phyloP scores from a whole-genome alignment of 2,797 vertebrate species.

The Chelon labrosus region DNA sequence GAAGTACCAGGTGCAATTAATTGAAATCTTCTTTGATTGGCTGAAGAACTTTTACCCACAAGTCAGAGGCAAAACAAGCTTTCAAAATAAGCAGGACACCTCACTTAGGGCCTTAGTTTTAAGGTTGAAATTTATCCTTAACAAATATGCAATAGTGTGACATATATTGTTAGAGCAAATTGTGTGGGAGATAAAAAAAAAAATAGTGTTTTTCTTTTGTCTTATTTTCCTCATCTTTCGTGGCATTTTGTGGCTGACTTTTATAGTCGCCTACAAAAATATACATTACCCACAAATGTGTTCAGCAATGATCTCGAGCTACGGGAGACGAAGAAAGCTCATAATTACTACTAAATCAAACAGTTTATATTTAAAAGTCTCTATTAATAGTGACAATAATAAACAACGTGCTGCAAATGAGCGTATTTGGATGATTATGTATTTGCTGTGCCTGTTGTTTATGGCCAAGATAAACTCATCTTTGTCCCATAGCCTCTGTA shows the following conservation, averaged over 20 bases:
- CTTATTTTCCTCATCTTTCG: neutral
- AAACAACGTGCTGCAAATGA: neutral
- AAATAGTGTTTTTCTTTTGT: neutral
- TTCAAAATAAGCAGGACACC: neutral
- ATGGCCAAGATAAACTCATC: neutral
- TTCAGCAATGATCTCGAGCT: neutral
- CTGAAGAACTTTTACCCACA: constrained; percentile 38
- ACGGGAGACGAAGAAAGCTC: no score
- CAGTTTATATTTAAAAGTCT: neutral
- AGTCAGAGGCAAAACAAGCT: constrained; percentile 1
- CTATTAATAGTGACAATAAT: neutral
- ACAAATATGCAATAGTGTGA: neutral
- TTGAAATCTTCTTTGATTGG: constrained; percentile 63
- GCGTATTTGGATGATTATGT: no score
- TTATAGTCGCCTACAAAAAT: neutral
- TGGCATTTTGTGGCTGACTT: neutral
- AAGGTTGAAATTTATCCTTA: neutral
- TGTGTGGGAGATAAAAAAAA: no score
- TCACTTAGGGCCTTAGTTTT: neutral
- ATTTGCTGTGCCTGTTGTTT: no score
- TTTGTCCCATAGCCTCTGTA: neutral
- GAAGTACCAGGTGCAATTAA: constrained; percentile 66
- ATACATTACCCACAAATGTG: neutral
- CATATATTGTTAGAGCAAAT: no score
- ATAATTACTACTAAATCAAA: neutral